These are phyloP conservation scores for Cordylochernes scorpioides DNA, from an alignment of 2,888 invertebrate species.

Conservation along the genomic window DNA sequence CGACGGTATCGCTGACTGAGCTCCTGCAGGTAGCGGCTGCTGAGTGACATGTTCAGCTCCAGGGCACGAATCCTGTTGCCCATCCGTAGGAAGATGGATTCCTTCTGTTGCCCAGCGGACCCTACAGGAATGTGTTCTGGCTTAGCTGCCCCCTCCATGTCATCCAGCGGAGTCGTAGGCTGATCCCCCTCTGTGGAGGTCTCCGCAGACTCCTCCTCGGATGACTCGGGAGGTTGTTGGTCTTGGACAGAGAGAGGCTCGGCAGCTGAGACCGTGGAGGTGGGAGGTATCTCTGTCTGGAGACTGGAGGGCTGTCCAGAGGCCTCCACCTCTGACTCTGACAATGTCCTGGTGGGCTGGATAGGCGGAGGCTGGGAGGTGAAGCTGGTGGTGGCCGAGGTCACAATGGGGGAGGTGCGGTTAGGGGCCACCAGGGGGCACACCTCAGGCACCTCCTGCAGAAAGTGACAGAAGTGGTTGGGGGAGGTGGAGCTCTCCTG, in stretches of 20 bases:
- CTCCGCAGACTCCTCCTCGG: conserved; percentile 19
- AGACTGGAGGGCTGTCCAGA: too few relatives aligned
- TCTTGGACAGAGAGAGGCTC: conserved; percentile 4
- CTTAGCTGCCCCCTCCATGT: conserved; percentile 4
- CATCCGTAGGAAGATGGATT: conserved; percentile 79
- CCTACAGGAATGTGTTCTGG: conserved; percentile 4
- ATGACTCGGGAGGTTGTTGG: conserved; percentile 10
- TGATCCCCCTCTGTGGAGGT: neutral
- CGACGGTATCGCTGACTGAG: conserved; percentile 78
- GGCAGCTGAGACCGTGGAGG: too few relatives aligned
- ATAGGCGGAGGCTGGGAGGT: too few relatives aligned
- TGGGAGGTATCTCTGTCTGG: too few relatives aligned
- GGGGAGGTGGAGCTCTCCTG: too few relatives aligned
- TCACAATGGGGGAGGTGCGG: too few relatives aligned
- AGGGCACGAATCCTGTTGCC: conserved; percentile 84
- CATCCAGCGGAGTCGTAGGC: neutral
- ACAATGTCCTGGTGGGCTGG: too few relatives aligned
- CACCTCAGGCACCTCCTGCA: too few relatives aligned
- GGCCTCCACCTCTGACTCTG: too few relatives aligned
- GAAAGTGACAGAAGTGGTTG: too few relatives aligned
- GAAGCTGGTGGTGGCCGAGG: too few relatives aligned
- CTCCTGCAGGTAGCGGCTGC: conserved; percentile 84
- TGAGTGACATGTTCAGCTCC: conserved; percentile 86
- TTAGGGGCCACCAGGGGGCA: too few relatives aligned
- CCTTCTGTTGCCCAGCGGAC: conserved; percentile 40